Percentiles rank a stretch among this genome's conserved stretches.
Evolutionary conservation across 53 echinoderm and acorn worm species (phyloP).

Genomic region (Luidia sarsii): DNA sequence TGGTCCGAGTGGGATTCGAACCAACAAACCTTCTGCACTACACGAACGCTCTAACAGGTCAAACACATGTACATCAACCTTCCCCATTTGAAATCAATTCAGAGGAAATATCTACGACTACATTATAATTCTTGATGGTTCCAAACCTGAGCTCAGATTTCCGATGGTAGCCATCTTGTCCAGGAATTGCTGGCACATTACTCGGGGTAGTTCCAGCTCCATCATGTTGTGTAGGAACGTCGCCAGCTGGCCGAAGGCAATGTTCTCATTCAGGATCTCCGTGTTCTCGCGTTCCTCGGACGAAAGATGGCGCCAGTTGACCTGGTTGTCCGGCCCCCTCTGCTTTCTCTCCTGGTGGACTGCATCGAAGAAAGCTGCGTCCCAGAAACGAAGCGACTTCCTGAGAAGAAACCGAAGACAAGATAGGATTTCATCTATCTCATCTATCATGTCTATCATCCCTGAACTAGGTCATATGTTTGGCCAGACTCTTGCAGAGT

Average conservation of each 20-base stretch:
- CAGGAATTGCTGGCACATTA: constrained; percentile 67
- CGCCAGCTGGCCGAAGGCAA: constrained; percentile 95
- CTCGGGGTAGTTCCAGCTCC: constrained; percentile 67
- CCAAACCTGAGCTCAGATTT: constrained; percentile 75
- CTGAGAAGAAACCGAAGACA: constrained; percentile 46
- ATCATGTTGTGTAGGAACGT: constrained; percentile 98
- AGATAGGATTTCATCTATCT: too few relatives aligned
- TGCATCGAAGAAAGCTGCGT: constrained; percentile 95
- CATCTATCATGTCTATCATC: too few relatives aligned
- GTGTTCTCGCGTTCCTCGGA: constrained; percentile 69
- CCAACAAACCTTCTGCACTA: too few relatives aligned
- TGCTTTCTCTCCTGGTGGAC: constrained; percentile 88
- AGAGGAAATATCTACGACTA: too few relatives aligned
- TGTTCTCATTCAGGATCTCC: constrained; percentile 88
- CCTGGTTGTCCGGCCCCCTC: constrained; percentile 59
- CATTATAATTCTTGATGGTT: not conserved
- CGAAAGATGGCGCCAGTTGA: constrained; percentile 79
- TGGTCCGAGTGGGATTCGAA: too few relatives aligned
- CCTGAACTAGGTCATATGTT: too few relatives aligned
- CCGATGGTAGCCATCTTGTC: constrained; percentile 92
- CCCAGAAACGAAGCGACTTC: constrained; percentile 94
- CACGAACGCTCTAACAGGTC: too few relatives aligned
- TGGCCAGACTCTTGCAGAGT: too few relatives aligned
- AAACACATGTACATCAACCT: too few relatives aligned
- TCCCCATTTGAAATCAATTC: too few relatives aligned